These are phyloP conservation scores for Selene dorsalis DNA, from an alignment of 2,797 vertebrate species.

Conservation along the genomic window DNA sequence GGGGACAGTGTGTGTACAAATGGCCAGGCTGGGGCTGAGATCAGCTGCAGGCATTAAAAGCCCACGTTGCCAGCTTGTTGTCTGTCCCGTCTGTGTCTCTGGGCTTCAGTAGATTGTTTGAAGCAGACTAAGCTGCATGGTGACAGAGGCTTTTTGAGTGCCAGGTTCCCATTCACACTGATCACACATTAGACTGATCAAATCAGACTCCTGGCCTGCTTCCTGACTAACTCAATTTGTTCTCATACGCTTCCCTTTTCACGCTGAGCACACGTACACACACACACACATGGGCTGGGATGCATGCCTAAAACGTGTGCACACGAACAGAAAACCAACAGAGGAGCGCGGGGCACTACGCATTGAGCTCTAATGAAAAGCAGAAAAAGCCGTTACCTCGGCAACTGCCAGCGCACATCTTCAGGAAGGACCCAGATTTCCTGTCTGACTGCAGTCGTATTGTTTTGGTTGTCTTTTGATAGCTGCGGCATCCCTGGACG, in stretches of 20 bases:
- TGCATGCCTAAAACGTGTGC: conserved; percentile 38
- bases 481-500: conserved; percentile 70
- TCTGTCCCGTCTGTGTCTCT: conserved; percentile 43
- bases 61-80: conserved; percentile 27
- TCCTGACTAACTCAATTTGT: conserved; percentile 82
- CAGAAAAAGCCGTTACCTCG: conserved; percentile 79
- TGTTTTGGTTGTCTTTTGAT: conserved; percentile 77
- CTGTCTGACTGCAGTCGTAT: conserved; percentile 71
- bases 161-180: conserved; percentile 77
- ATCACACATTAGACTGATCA: conserved; percentile 83
- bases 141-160: conserved; percentile 68
- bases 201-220: conserved; percentile 81
- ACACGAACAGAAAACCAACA: conserved; percentile 59
- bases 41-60: conserved; percentile 27
- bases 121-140: conserved; percentile 71
- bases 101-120: conserved; percentile 59
- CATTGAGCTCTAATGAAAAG: conserved; percentile 80
- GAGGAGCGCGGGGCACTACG: conserved; percentile 74
- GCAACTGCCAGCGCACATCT: conserved; percentile 80
- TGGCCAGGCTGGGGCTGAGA: background rate
- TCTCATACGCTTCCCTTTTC: conserved; percentile 74
- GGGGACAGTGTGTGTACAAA: background rate
- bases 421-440: conserved; percentile 80
- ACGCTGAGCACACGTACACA: conserved; percentile 45
- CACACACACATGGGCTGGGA: conserved; percentile 21